Evolutionary conservation across 2,888 invertebrate species (phyloP).

Genomic region (Apotomis betuletana): DNA sequence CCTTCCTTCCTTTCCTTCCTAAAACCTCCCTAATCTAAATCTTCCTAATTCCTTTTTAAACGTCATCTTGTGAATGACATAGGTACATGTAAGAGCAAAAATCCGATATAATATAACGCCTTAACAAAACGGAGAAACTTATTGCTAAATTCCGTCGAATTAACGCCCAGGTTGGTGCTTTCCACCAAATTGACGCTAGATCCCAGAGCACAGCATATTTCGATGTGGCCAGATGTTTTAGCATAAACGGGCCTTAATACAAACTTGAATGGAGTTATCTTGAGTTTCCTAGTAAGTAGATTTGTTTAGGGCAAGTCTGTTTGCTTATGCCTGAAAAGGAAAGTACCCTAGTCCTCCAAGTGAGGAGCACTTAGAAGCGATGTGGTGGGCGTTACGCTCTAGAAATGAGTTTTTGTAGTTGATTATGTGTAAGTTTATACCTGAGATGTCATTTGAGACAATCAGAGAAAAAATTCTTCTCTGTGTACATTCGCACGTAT

Average conservation of each 20-base stretch:
- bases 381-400: background rate
- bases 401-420: background rate
- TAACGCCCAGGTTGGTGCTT: no score
- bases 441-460: background rate
- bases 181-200: no score
- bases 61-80: no score
- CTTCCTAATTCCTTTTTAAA: no score
- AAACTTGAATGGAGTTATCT: slow-evolving; percentile 22
- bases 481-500: background rate
- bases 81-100: no score
- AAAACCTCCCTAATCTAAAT: no score
- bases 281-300: slow-evolving; percentile 31
- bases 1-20: no score
- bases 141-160: no score
- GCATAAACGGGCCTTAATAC: background rate
- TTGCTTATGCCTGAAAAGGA: slow-evolving; percentile 26
- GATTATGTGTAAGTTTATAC: no score
- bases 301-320: slow-evolving; percentile 34
- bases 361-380: slow-evolving; percentile 19
- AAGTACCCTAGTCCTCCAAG: background rate
- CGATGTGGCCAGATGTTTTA: background rate
- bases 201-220: background rate
- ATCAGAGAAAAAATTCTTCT: no score
- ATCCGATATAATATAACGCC: no score
- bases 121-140: no score